phyloP scores from a whole-genome alignment of 2,888 invertebrate species.

The Microctonus brassicae region DNA sequence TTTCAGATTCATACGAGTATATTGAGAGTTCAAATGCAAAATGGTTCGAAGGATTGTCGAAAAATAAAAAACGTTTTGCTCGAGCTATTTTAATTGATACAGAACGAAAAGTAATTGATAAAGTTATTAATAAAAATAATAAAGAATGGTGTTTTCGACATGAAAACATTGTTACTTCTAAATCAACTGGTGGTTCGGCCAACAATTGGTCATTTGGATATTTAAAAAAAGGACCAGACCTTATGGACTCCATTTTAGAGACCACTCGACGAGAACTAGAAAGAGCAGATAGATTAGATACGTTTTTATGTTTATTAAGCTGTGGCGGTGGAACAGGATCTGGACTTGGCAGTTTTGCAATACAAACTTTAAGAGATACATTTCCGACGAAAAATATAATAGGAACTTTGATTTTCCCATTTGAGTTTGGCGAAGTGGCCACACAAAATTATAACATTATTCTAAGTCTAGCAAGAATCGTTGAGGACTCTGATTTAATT shows the following conservation, averaged over 20 bases:
- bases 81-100: conserved; percentile 71
- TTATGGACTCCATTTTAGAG: conserved; percentile 66
- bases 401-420: conserved; percentile 69
- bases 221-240: conserved; percentile 64
- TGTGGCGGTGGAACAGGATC: conserved; percentile 73
- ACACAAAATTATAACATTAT: conserved; percentile 72
- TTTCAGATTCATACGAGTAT: conserved; percentile 61
- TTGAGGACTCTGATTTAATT: conserved; percentile 66
- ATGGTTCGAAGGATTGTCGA: conserved; percentile 69
- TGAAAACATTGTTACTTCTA: conserved; percentile 67
- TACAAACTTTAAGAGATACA: conserved; percentile 68
- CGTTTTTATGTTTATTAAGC: conserved; percentile 70
- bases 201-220: conserved; percentile 74
- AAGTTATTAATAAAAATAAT: conserved; percentile 53
- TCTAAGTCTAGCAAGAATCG: conserved; percentile 70
- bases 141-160: conserved; percentile 65
- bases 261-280: conserved; percentile 68
- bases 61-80: conserved; percentile 64
- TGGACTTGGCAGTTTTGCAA: conserved; percentile 70
- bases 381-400: conserved; percentile 70
- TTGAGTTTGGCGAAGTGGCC: conserved; percentile 70
- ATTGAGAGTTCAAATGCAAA: conserved; percentile 61
- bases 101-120: conserved; percentile 70
- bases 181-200: conserved; percentile 70
- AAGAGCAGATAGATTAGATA: conserved; percentile 67